Percentiles rank a stretch among this genome's conserved stretches.
Conservation (phyloP, 2,113 vertebrate species). For the Indri indri region DNA sequence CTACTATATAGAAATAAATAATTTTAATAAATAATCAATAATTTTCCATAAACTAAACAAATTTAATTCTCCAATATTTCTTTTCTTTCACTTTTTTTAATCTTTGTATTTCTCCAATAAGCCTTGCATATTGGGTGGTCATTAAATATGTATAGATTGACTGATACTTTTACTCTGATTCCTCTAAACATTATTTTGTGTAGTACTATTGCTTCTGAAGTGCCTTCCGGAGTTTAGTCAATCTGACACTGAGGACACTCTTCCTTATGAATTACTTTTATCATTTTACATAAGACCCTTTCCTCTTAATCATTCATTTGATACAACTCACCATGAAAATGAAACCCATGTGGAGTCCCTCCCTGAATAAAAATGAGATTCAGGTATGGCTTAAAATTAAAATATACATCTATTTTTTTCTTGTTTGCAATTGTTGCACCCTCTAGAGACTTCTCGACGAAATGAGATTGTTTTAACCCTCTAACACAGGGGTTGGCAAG, state of each 20-base stretch:
- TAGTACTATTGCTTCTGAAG: neutral
- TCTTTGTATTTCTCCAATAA: neutral
- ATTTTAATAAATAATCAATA: neutral
- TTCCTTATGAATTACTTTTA: slow-evolving; percentile 10
- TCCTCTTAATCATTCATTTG: neutral
- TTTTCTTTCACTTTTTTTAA: neutral
- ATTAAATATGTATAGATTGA: neutral
- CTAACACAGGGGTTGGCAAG: neutral
- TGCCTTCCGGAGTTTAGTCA: neutral
- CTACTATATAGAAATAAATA: neutral
- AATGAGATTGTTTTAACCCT: neutral
- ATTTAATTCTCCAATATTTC: neutral
- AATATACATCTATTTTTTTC: neutral
- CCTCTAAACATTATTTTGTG: neutral
- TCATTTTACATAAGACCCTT: neutral
- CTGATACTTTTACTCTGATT: neutral
- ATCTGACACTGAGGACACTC: neutral
- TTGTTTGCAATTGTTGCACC: neutral
- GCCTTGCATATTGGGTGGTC: neutral
- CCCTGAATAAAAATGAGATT: neutral
- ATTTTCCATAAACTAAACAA: neutral
- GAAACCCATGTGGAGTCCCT: neutral
- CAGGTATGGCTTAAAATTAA: slow-evolving; percentile 4
- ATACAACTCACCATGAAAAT: neutral
- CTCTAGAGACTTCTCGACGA: neutral